Evolutionary conservation across 2,797 vertebrate species (phyloP).

Genomic region (Cetoscarus ocellatus): DNA sequence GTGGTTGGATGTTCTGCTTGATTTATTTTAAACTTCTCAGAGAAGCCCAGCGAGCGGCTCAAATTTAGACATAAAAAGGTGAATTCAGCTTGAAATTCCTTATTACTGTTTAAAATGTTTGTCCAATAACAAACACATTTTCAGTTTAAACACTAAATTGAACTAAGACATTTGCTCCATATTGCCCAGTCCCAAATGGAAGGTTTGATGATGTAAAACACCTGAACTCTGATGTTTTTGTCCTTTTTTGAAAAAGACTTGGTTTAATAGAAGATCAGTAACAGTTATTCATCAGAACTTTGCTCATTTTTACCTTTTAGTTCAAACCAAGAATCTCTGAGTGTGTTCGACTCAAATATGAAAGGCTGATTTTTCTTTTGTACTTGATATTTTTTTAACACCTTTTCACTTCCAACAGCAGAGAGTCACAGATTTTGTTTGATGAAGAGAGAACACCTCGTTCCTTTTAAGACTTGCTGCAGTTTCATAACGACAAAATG

Average conservation of each 20-base stretch:
- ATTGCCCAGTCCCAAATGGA: no score
- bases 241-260: neutral
- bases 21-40: no score
- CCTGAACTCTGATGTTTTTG: neutral
- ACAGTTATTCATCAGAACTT: no score
- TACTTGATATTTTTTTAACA: neutral
- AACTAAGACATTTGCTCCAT: no score
- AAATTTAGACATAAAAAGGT: no score
- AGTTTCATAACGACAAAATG: conserved; percentile 10
- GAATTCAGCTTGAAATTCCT: no score
- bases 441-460: neutral
- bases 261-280: neutral
- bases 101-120: no score
- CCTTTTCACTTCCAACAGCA: conserved; percentile 9
- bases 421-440: neutral
- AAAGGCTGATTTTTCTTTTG: neutral
- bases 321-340: neutral
- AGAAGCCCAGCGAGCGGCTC: no score
- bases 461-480: conserved; percentile 17
- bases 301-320: neutral
- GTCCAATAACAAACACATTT: no score
- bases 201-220: neutral
- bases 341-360: neutral
- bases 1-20: no score
- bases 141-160: no score